phyloP scores from a whole-genome alignment of 2,888 invertebrate species.

The Rotaria socialis region DNA sequence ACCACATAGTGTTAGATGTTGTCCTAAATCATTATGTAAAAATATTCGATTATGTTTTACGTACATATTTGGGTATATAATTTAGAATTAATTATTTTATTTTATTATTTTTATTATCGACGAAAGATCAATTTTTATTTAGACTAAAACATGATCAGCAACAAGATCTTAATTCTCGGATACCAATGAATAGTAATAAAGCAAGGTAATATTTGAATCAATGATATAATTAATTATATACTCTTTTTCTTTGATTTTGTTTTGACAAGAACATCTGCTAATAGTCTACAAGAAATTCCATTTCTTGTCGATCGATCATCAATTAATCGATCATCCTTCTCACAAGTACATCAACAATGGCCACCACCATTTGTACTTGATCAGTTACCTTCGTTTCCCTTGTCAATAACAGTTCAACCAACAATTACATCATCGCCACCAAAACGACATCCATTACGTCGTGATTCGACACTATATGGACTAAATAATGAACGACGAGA shows the following conservation, averaged over 20 bases:
- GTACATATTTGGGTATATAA: neutral
- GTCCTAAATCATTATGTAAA: constrained; percentile 24
- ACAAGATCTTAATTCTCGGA: neutral
- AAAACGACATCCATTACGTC: constrained; percentile 21
- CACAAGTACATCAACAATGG: neutral
- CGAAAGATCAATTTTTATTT: neutral
- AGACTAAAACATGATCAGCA: constrained; percentile 4
- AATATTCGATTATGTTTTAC: constrained; percentile 18
- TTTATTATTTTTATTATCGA: neutral
- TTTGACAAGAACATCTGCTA: neutral
- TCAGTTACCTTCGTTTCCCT: neutral
- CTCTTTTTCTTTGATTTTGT: neutral
- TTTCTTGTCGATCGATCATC: neutral
- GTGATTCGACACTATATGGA: neutral
- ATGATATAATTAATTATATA: neutral
- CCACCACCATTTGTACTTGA: neutral
- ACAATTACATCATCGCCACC: neutral
- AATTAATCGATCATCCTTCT: neutral
- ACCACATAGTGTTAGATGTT: constrained; percentile 13
- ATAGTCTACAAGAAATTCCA: neutral
- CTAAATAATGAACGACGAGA: neutral
- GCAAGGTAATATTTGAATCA: neutral
- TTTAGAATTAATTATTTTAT: neutral
- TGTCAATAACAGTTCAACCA: neutral
- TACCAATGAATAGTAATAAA: neutral